These are phyloP conservation scores for Aphidius ervi DNA, from an alignment of 1,140 invertebrate species.

Conservation along the genomic window DNA sequence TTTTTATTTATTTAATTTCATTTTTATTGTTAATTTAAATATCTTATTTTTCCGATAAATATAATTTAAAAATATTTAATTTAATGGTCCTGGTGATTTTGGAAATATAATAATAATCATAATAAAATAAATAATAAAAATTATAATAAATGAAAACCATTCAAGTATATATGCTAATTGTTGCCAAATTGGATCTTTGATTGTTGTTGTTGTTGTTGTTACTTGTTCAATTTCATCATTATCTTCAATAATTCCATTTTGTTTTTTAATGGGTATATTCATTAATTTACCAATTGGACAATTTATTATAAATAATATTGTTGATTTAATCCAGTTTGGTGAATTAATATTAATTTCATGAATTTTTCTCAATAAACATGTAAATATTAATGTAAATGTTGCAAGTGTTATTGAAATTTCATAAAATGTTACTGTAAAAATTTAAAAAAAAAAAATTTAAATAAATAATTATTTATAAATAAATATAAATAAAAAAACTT, in stretches of 20 bases:
- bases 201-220: constrained; percentile 18
- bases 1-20: not conserved
- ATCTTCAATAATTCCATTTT: constrained; percentile 13
- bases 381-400: constrained; percentile 47
- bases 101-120: constrained; percentile 34
- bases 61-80: too few relatives aligned
- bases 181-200: constrained; percentile 31
- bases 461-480: not conserved
- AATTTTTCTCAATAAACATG: constrained; percentile 43
- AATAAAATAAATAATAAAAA: constrained; percentile 32
- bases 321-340: constrained; percentile 35
- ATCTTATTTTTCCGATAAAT: not conserved
- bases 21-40: too few relatives aligned
- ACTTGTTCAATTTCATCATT: constrained; percentile 5
- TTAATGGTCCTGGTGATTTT: not conserved
- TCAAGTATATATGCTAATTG: constrained; percentile 37
- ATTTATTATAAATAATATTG: constrained; percentile 29
- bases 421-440: constrained; percentile 50
- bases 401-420: constrained; percentile 49
- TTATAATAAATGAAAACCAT: constrained; percentile 33
- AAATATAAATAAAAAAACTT: constrained; percentile 24
- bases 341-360: constrained; percentile 28
- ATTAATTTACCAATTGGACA: constrained; percentile 35
- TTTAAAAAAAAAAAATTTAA: constrained; percentile 10
- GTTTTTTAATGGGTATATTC: constrained; percentile 17